A percentile compares a stretch with the other conserved stretches of the same genome.
phyloP scores from a whole-genome alignment of 2,113 vertebrate genomes.

The Oophaga pumilio region DNA sequence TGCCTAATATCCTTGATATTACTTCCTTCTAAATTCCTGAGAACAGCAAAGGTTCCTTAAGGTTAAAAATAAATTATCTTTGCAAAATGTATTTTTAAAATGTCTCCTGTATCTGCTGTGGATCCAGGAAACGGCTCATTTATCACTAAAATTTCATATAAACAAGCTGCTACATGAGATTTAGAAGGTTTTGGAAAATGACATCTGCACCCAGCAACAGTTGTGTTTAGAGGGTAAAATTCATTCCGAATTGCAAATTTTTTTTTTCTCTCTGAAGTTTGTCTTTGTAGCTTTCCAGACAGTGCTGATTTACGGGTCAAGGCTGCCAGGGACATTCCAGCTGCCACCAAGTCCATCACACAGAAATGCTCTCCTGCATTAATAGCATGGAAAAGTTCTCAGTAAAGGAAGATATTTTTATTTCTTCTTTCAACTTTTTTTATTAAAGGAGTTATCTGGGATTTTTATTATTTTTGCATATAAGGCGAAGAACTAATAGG shows the following conservation, averaged over 20 bases:
- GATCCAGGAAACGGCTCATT: background rate
- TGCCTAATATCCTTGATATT: no score
- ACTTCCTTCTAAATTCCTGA: no score
- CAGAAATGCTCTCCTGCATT: background rate
- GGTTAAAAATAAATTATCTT: background rate
- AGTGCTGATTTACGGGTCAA: conserved; percentile 21
- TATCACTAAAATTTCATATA: conserved; percentile 1
- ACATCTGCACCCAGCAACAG: background rate
- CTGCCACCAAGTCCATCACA: conserved; percentile 26
- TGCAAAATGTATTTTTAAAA: background rate
- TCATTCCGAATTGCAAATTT: background rate
- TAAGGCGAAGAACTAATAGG: no score
- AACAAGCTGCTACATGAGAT: background rate
- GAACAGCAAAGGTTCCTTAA: background rate
- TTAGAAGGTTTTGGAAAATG: background rate
- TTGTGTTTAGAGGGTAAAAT: background rate
- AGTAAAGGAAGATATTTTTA: background rate
- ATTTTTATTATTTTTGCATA: no score
- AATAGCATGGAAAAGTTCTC: background rate
- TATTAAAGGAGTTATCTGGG: no score
- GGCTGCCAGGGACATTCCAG: background rate
- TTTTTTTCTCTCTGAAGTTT: conserved; percentile 17
- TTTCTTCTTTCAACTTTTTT: background rate
- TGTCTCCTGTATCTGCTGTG: background rate
- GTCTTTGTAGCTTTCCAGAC: conserved; percentile 3